Conservation (phyloP, 2,797 vertebrate genomes). For the Dallia pectoralis region DNA sequence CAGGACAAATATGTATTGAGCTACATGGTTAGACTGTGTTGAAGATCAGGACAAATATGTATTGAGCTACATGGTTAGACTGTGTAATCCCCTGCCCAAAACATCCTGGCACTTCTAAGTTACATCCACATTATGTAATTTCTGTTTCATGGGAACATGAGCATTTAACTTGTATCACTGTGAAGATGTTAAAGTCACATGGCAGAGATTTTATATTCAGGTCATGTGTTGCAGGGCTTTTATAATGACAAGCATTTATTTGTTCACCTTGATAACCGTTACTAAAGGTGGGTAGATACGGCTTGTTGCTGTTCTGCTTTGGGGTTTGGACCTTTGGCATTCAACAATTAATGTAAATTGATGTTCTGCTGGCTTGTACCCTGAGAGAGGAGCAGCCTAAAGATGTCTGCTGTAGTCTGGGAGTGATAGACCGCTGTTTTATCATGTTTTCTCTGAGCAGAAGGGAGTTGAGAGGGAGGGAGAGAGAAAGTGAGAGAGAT, state of each 20-base stretch:
- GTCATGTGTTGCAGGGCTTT: background rate
- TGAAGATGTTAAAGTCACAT: background rate
- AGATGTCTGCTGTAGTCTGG: constrained; percentile 23
- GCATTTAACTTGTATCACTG: constrained; percentile 42
- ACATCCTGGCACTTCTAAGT: constrained; percentile 41
- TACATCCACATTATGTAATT: constrained; percentile 46
- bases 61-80: constrained; percentile 36
- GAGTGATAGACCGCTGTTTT: constrained; percentile 18
- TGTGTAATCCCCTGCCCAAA: constrained; percentile 32
- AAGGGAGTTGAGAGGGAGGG: background rate
- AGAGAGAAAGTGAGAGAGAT: background rate
- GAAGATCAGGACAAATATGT: constrained; percentile 45
- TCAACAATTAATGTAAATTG: constrained; percentile 17
- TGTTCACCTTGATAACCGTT: background rate
- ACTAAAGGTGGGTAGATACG: background rate
- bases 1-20: constrained; percentile 39
- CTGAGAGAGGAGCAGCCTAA: constrained; percentile 30
- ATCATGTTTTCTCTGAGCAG: constrained; percentile 5
- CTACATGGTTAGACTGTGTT: constrained; percentile 39
- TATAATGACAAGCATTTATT: background rate
- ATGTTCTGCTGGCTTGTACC: constrained; percentile 21
- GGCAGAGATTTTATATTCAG: background rate
- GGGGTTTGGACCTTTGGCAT: background rate
- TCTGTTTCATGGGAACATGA: constrained; percentile 19
- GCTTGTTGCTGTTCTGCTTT: constrained; percentile 1